phyloP scores from a whole-genome alignment of 2,797 vertebrate genomes.

The Pangasius krempfi region DNA sequence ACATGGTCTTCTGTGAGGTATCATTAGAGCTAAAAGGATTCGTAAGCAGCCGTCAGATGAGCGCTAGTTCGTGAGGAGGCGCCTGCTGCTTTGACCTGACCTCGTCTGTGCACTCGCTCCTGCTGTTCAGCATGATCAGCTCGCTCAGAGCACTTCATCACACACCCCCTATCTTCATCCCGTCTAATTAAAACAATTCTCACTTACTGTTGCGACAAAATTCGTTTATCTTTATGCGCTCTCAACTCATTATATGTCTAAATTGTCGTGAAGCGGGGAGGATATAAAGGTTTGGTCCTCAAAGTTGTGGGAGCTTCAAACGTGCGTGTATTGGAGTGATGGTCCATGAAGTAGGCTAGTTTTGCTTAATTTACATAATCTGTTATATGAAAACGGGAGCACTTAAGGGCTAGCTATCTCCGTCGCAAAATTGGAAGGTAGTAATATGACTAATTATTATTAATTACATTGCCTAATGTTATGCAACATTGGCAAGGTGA shows the following conservation, averaged over 20 bases:
- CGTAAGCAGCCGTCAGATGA: constrained; percentile 30
- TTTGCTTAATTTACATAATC: neutral
- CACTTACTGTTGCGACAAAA: constrained; percentile 53
- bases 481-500: neutral
- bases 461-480: neutral
- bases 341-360: neutral
- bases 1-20: constrained; percentile 26
- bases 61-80: constrained; percentile 25
- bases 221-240: constrained; percentile 47
- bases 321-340: neutral
- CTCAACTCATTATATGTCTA: constrained; percentile 49
- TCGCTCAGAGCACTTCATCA: constrained; percentile 52
- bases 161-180: constrained; percentile 41
- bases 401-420: neutral
- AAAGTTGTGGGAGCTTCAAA: neutral
- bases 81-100: constrained; percentile 48
- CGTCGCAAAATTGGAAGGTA: neutral
- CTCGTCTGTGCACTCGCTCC: constrained; percentile 44
- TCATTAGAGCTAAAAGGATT: constrained; percentile 37
- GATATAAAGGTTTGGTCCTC: constrained; percentile 16
- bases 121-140: constrained; percentile 52
- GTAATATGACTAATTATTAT: neutral
- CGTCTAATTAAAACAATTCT: constrained; percentile 53
- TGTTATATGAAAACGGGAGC: neutral
- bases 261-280: constrained; percentile 36